Evolutionary conservation across 1,140 invertebrate species (phyloP).

Genomic region (Homarus americanus): DNA sequence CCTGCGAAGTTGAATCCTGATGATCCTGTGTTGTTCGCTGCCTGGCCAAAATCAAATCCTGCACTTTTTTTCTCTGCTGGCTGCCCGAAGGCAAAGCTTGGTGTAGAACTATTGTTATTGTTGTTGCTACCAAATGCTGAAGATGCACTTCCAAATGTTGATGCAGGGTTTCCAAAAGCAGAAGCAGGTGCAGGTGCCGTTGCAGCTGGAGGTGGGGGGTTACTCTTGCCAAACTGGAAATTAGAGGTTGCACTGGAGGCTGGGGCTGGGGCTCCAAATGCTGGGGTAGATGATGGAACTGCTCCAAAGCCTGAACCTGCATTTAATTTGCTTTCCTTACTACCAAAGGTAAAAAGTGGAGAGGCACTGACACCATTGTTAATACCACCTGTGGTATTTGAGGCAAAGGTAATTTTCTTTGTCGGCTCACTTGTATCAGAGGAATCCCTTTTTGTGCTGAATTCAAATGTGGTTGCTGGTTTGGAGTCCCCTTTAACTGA

Average conservation of each 20-base stretch:
- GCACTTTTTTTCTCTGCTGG: slow-evolving; percentile 68
- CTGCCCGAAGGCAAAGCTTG: slow-evolving; percentile 65
- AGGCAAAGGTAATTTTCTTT: slow-evolving; percentile 48
- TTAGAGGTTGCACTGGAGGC: slow-evolving; percentile 47
- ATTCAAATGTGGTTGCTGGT: slow-evolving; percentile 10
- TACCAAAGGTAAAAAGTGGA: slow-evolving; percentile 59
- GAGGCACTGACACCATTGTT: slow-evolving; percentile 52
- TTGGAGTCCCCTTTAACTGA: slow-evolving; percentile 31
- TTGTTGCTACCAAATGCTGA: slow-evolving; percentile 63
- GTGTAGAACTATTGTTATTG: slow-evolving; percentile 45
- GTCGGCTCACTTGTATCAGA: slow-evolving; percentile 48
- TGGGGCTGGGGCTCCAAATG: slow-evolving; percentile 64
- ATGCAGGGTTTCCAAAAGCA: slow-evolving; percentile 55
- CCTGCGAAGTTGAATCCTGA: slow-evolving; percentile 58
- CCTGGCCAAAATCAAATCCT: slow-evolving; percentile 71
- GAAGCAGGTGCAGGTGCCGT: slow-evolving; percentile 49
- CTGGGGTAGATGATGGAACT: slow-evolving; percentile 45
- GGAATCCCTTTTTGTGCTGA: slow-evolving; percentile 32
- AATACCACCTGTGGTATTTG: neutral
- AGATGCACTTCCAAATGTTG: slow-evolving; percentile 57
- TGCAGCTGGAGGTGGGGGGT: slow-evolving; percentile 46
- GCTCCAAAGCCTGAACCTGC: slow-evolving; percentile 57
- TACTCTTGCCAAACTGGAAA: slow-evolving; percentile 70
- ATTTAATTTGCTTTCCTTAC: slow-evolving; percentile 49
- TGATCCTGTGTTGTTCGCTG: slow-evolving; percentile 32